Evolutionary conservation across 2,888 invertebrate species (phyloP).

Genomic region (Synergus umbraculus): DNA sequence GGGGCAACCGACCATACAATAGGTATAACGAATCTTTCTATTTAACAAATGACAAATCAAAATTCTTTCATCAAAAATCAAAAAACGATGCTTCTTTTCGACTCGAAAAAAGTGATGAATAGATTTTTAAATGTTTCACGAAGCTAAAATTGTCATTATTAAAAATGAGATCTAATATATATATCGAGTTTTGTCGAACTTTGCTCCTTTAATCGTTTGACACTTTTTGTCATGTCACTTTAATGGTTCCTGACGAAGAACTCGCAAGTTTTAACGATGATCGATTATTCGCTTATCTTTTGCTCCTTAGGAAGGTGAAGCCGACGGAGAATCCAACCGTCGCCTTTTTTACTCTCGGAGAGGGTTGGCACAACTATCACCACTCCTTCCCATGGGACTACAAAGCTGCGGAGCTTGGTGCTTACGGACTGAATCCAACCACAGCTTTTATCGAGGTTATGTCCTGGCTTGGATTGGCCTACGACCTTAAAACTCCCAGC

Average conservation of each 20-base stretch:
- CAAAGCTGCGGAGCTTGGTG: constrained; percentile 70
- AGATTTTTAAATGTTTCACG: too few relatives aligned
- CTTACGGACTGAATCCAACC: constrained; percentile 67
- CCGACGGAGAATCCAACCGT: constrained; percentile 79
- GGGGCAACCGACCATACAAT: constrained; percentile 78
- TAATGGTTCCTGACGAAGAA: constrained; percentile 3
- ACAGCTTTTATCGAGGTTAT: constrained; percentile 71
- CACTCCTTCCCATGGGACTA: constrained; percentile 81
- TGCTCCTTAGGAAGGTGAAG: constrained; percentile 64
- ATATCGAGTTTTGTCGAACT: constrained; percentile 17
- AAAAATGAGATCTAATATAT: neutral
- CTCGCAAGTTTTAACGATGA: constrained; percentile 33
- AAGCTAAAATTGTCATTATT: neutral
- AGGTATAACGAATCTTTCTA: constrained; percentile 60
- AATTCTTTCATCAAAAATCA: neutral
- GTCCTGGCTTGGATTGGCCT: constrained; percentile 70
- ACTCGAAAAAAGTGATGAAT: too few relatives aligned
- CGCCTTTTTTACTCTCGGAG: constrained; percentile 77
- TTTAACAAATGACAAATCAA: neutral
- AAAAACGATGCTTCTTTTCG: too few relatives aligned
- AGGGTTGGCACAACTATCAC: constrained; percentile 84
- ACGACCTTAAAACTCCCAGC: constrained; percentile 69
- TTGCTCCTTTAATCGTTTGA: constrained; percentile 25
- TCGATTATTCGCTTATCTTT: constrained; percentile 40
- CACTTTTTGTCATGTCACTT: constrained; percentile 22